Percentiles rank a stretch among this genome's conserved stretches.
phyloP scores from a whole-genome alignment of 2,113 vertebrate species.

The Hemiscyllium ocellatum region DNA sequence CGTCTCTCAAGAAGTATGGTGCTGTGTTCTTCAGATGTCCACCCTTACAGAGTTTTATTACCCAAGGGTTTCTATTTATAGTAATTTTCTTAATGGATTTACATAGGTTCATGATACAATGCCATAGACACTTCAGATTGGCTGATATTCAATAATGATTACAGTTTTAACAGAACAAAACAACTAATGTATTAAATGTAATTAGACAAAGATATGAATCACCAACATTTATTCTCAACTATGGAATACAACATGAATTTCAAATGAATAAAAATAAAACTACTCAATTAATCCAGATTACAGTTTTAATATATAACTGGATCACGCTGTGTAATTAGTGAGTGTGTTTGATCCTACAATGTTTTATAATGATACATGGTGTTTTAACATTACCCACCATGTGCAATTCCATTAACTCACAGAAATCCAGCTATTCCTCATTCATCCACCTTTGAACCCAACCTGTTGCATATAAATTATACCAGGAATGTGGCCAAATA shows the following conservation, averaged over 20 bases:
- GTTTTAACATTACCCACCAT: background rate
- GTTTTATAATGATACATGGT: background rate
- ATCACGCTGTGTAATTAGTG: background rate
- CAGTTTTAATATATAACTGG: background rate
- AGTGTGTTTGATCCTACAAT: background rate
- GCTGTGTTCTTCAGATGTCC: background rate
- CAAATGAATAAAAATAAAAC: conserved; percentile 20
- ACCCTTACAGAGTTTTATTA: background rate
- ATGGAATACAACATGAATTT: background rate
- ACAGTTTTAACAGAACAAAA: conserved; percentile 33
- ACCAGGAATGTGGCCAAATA: background rate
- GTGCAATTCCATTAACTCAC: background rate
- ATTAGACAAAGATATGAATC: conserved; percentile 8
- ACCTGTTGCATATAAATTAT: background rate
- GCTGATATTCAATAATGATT: conserved; percentile 28
- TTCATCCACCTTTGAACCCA: background rate
- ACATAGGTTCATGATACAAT: conserved; percentile 4
- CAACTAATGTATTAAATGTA: conserved; percentile 24
- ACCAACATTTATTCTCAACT: background rate
- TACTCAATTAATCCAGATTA: background rate
- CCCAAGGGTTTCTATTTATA: conserved; percentile 27
- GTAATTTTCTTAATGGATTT: conserved; percentile 28
- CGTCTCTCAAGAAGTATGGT: background rate
- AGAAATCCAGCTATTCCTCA: background rate
- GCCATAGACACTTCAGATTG: conserved; percentile 23